These are phyloP conservation scores for Drosophila baimaii DNA, from an alignment of 1,140 invertebrate genomes.

Conservation along the genomic window DNA sequence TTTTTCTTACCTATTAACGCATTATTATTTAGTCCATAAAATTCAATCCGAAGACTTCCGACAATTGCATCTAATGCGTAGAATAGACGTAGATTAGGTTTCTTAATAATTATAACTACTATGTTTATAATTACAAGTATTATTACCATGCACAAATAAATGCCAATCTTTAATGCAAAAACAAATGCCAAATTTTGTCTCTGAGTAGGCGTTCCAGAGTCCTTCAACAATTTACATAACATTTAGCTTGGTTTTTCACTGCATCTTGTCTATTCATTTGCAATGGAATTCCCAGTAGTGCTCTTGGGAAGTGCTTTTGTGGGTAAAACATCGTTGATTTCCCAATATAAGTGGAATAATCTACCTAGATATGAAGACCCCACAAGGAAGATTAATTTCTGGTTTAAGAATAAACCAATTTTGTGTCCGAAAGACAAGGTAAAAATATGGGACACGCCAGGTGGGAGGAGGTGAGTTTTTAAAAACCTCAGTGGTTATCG, in stretches of 20 bases:
- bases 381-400: neutral
- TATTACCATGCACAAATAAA: neutral
- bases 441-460: slow-evolving; percentile 2
- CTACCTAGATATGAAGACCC: neutral
- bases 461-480: neutral
- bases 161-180: neutral
- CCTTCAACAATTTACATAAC: neutral
- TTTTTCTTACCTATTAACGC: too few relatives aligned
- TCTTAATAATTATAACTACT: too few relatives aligned
- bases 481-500: neutral
- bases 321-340: slow-evolving; percentile 3
- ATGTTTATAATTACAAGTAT: neutral
- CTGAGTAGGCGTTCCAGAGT: neutral
- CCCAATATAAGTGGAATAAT: slow-evolving; percentile 13
- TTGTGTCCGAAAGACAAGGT: neutral
- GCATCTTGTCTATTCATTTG: too few relatives aligned
- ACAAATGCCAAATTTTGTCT: neutral
- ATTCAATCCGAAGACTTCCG: too few relatives aligned
- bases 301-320: neutral
- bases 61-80: too few relatives aligned
- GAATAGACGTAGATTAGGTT: too few relatives aligned
- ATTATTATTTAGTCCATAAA: too few relatives aligned
- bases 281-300: slow-evolving; percentile 5
- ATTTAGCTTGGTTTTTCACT: too few relatives aligned
- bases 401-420: neutral